Evolutionary conservation across 2,113 vertebrate species (phyloP).

Genomic region (Chionodraco myersi): DNA sequence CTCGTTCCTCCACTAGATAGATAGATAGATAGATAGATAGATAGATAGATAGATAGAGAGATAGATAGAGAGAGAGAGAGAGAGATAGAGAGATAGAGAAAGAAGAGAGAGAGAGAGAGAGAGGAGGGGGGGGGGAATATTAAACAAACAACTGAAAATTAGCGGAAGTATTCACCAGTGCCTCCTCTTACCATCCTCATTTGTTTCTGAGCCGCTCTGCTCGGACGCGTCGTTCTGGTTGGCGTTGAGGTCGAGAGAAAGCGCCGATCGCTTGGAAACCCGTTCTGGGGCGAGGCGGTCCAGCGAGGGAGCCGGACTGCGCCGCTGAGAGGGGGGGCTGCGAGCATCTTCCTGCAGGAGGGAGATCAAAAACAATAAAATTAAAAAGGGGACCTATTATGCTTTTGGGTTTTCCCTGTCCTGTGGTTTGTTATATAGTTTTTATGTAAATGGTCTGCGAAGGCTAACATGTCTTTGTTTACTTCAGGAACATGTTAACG

Average conservation of each 20-base stretch:
- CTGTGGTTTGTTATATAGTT: too few relatives aligned
- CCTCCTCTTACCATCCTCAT: slow-evolving; percentile 87
- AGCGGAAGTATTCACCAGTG: not conserved
- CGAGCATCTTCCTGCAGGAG: slow-evolving; percentile 79
- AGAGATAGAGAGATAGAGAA: not conserved
- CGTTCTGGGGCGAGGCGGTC: slow-evolving; percentile 73
- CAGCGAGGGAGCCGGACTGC: slow-evolving; percentile 75
- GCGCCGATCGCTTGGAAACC: slow-evolving; percentile 78
- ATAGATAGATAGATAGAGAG: too few relatives aligned
- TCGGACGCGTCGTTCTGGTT: slow-evolving; percentile 88
- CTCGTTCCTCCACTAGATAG: slow-evolving; percentile 80
- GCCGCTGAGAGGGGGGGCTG: slow-evolving; percentile 71
- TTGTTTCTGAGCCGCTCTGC: slow-evolving; percentile 88
- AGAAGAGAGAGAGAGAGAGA: not conserved
- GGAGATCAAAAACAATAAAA: not conserved
- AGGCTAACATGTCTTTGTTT: too few relatives aligned
- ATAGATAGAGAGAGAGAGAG: not conserved
- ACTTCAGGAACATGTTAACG: too few relatives aligned
- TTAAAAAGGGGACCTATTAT: too few relatives aligned
- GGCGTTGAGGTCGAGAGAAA: slow-evolving; percentile 88
- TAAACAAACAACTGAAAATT: not conserved
- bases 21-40: not conserved
- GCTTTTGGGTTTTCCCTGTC: too few relatives aligned
- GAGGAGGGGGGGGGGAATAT: not conserved
- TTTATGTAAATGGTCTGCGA: too few relatives aligned